These are phyloP conservation scores for Myanophis thanlyinensis DNA, from an alignment of 2,113 vertebrate genomes.

Conservation along the genomic window DNA sequence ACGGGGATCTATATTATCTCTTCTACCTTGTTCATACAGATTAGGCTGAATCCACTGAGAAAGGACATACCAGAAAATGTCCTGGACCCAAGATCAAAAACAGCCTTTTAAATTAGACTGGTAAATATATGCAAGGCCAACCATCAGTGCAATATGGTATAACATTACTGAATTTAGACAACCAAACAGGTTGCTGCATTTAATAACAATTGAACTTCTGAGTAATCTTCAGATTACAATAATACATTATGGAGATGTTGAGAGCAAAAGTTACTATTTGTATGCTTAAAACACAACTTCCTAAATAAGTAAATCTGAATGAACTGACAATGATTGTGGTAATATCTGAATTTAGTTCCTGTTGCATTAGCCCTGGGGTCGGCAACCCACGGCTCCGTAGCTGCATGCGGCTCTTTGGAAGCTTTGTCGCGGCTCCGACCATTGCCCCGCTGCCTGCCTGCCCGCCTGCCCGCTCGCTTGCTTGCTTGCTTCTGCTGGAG, in stretches of 20 bases:
- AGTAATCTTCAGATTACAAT: not conserved
- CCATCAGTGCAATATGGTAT: not conserved
- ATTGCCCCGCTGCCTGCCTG: too few species aligned
- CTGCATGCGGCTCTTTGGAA: too few species aligned
- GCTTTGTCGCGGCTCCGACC: too few species aligned
- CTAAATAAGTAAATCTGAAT: not conserved
- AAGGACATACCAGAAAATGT: not conserved
- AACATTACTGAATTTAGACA: not conserved
- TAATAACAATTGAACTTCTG: not conserved
- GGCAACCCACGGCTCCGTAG: too few species aligned
- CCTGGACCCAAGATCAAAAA: not conserved
- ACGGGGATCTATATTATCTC: not conserved
- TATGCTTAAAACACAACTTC: not conserved
- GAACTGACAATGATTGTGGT: not conserved
- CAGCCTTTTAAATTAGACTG: not conserved
- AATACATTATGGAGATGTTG: not conserved
- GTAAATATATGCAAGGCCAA: not conserved
- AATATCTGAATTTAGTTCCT: not conserved
- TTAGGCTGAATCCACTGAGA: not conserved
- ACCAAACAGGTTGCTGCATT: not conserved
- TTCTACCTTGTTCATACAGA: not conserved
- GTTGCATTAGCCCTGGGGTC: too few species aligned
- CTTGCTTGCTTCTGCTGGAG: too few species aligned
- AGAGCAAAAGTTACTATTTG: not conserved
- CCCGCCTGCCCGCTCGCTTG: too few species aligned